phyloP scores from a whole-genome alignment of 2,888 invertebrate genomes.

The Andrena marginata region DNA sequence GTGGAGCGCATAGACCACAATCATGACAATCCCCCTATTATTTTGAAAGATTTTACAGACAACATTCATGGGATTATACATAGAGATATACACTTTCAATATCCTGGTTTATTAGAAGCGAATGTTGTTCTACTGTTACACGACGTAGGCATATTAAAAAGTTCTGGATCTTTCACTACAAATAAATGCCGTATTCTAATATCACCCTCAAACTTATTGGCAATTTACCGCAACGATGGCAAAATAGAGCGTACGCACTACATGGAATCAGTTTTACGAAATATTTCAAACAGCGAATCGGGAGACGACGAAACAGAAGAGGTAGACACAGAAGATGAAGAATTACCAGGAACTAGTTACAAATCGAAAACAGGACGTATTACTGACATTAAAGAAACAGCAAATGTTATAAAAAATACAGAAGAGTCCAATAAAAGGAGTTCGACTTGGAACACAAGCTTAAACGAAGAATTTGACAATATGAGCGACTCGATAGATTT shows the following conservation, averaged over 20 bases:
- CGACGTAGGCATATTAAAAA: conserved; percentile 79
- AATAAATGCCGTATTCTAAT: conserved; percentile 79
- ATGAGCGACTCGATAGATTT: conserved; percentile 9
- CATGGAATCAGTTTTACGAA: conserved; percentile 28
- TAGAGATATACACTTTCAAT: conserved; percentile 82
- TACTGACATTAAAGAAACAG: background rate
- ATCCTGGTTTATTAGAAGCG: conserved; percentile 79
- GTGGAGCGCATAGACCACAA: conserved; percentile 81
- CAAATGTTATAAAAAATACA: background rate
- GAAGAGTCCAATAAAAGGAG: background rate
- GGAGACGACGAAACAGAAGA: background rate
- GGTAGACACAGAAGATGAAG: background rate
- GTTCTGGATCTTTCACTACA: conserved; percentile 58
- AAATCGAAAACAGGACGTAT: background rate
- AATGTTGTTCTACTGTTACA: conserved; percentile 79
- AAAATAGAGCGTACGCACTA: conserved; percentile 71
- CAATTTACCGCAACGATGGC: conserved; percentile 78
- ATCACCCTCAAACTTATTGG: conserved; percentile 78
- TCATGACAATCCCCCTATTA: conserved; percentile 81
- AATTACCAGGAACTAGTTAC: no score
- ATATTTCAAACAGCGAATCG: background rate
- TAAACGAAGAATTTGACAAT: background rate
- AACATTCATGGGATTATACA: conserved; percentile 85
- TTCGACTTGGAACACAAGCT: background rate
- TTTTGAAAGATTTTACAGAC: conserved; percentile 83